Conservation (phyloP, 1,140 invertebrate species). For the Steinernema feltiae region DNA sequence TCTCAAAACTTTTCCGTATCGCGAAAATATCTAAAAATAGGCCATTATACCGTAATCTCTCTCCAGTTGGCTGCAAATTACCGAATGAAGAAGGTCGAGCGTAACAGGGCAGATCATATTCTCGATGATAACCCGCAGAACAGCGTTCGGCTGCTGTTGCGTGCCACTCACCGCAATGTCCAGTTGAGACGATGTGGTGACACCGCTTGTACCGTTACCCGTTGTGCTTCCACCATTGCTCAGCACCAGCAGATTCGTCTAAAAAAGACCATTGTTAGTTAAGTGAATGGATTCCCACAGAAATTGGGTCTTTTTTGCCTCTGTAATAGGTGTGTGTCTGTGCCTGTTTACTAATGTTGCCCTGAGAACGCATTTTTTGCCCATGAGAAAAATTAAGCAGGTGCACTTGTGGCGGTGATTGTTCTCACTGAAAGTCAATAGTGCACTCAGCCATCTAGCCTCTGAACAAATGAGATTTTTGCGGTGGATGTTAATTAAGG, state of each 20-base stretch:
- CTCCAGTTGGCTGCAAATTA: conserved; percentile 58
- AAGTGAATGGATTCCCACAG: no score
- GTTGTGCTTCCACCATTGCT: conserved; percentile 83
- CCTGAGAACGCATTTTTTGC: no score
- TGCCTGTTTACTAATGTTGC: background rate
- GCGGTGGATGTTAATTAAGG: conserved; percentile 1
- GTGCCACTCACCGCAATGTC: conserved; percentile 42
- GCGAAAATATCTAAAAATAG: conserved; percentile 79
- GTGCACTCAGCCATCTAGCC: no score
- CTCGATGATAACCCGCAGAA: conserved; percentile 92
- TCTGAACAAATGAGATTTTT: background rate
- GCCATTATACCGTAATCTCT: background rate
- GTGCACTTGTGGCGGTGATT: no score
- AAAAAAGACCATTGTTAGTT: conserved; percentile 15
- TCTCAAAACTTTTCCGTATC: conserved; percentile 93
- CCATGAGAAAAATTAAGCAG: no score
- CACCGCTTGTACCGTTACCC: conserved; percentile 17
- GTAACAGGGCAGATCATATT: conserved; percentile 96
- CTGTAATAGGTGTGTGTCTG: no score
- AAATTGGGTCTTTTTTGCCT: no score
- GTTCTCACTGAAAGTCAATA: no score
- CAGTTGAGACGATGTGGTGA: conserved; percentile 33
- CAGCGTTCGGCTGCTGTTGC: conserved; percentile 63
- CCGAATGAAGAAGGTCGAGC: conserved; percentile 86
- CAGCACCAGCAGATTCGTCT: conserved; percentile 60